Base-by-base conservation (phyloP, 2,113 vertebrate genomes). In the Lucifuga dentata region DNA sequence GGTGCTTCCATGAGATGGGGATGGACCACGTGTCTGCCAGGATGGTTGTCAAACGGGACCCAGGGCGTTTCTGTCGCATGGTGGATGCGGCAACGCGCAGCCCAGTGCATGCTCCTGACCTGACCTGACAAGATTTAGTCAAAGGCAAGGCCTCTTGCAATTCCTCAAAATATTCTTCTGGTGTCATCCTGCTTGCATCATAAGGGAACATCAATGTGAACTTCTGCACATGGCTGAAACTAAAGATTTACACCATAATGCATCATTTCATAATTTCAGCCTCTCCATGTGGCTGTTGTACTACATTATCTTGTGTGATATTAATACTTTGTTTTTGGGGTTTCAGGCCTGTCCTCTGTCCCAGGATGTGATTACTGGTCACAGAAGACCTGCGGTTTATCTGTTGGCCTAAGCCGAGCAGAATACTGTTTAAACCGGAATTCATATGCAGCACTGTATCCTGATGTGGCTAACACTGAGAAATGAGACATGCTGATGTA, bases 371-470 rank as follows among this genome's bases (percentile, higher is more conserved):
- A 89, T 86, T 81, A 89, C 90, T 9, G 81, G 88, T 87, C 70
- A 35, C 90, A 89, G 83, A 78, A 78, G 84, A 75, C 52, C 78
- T 91, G 92, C 92, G 92, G 92, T 93, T 92, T 73, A 92, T 92
- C 91, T 91, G 91, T 92, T 93, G 83, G 76, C 71, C 74, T 89
- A 71, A 88, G 74, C 76, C 79, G 66, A 89, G 90, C 90, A 88
- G 84, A 92, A 91, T 92, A 89, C 92, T 88, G 92, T 93, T 93
- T 92, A 75, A 93, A 93, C 92, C 92, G 91, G 92, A 93, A 92
- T 93, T 86, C 81, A 70, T 90, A 82, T 92, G 86, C 84, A 89
- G 90, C 88, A 79, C 88, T 93, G 88, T 93, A 93, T 93, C 91
- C 92, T 93, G 92, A 91, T 91, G 89, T 93, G 92, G 90, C 90